Evolutionary conservation across 2,888 invertebrate genomes (phyloP).

Genomic region (Habrosyne pyritoides): DNA sequence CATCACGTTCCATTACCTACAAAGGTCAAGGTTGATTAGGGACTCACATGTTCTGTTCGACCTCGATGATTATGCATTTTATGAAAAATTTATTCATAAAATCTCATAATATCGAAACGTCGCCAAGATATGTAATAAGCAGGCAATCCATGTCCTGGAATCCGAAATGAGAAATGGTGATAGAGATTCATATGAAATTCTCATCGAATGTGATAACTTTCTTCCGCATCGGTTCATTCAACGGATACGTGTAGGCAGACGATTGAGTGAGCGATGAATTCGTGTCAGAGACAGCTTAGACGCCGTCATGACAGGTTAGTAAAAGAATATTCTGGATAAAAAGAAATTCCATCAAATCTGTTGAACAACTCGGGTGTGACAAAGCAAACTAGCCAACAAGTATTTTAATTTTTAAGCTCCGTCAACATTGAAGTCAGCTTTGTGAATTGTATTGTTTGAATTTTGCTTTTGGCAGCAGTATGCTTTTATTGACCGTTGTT

Average conservation of each 20-base stretch:
- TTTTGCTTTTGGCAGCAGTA: neutral
- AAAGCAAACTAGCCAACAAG: neutral
- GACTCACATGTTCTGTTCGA: neutral
- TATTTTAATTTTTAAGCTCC: neutral
- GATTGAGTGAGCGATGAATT: neutral
- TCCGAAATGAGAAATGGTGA: constrained; percentile 2
- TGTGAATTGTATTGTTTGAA: neutral
- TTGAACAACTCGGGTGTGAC: neutral
- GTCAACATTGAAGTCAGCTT: neutral
- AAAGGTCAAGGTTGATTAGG: neutral
- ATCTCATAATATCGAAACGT: neutral
- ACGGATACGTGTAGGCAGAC: neutral
- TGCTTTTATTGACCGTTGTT: neutral
- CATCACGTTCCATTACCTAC: neutral
- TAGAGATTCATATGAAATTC: neutral
- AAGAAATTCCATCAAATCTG: neutral
- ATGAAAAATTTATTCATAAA: neutral
- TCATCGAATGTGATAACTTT: constrained; percentile 1
- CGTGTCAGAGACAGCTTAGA: neutral
- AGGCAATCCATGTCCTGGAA: neutral
- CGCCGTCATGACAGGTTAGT: neutral
- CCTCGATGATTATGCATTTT: neutral
- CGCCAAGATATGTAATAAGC: neutral
- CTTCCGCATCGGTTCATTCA: neutral
- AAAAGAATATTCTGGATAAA: neutral